Evolutionary conservation across 2,797 vertebrate species (phyloP).

Genomic region (Antennarius maculatus): DNA sequence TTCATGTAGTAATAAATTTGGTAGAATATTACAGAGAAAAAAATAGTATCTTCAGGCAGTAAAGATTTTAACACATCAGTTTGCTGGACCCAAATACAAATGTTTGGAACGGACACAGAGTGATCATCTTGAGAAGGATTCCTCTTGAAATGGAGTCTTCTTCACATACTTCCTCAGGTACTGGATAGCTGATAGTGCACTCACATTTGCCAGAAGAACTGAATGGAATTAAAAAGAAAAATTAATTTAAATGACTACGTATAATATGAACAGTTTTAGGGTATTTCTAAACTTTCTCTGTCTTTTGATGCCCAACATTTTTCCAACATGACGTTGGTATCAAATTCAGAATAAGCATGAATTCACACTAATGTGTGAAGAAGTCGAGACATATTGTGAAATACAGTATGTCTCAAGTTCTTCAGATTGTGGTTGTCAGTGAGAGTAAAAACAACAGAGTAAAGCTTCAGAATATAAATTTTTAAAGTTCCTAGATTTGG

Average conservation of each 20-base stretch:
- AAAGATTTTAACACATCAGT: not conserved
- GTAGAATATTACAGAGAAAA: not conserved
- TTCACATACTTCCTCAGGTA: slow-evolving; percentile 87
- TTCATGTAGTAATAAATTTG: slow-evolving; percentile 4
- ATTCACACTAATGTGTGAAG: too few relatives aligned
- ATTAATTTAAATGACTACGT: slow-evolving; percentile 17
- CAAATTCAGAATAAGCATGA: not conserved
- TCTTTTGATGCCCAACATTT: not conserved
- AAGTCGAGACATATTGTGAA: too few relatives aligned
- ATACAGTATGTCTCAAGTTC: too few relatives aligned
- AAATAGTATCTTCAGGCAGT: not conserved
- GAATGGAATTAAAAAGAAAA: slow-evolving; percentile 57
- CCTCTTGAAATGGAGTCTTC: slow-evolving; percentile 56
- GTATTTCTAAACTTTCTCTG: not conserved
- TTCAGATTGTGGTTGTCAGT: not conserved
- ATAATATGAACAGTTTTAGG: too few relatives aligned
- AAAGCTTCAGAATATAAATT: too few relatives aligned
- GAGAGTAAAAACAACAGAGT: too few relatives aligned
- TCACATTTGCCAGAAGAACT: slow-evolving; percentile 94
- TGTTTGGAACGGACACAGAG: slow-evolving; percentile 46
- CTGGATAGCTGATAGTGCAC: slow-evolving; percentile 94
- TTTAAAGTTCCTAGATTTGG: too few relatives aligned
- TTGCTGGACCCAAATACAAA: slow-evolving; percentile 63
- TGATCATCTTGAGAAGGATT: slow-evolving; percentile 43
- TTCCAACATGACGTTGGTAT: not conserved